Base-by-base conservation (phyloP, 2,888 invertebrate species). In the Anoncus sp. region DNA sequence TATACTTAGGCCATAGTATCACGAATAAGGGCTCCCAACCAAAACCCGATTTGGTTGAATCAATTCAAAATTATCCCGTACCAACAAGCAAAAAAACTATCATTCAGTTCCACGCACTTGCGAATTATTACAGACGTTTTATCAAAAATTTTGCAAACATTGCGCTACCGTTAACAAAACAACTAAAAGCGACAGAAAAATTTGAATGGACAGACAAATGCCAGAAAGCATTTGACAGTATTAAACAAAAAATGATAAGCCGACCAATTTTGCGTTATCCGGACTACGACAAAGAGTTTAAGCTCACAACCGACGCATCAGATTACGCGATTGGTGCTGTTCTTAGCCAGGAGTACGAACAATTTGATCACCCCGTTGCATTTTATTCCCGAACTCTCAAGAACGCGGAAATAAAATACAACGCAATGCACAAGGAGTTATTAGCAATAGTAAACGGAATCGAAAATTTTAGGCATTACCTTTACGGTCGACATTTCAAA, bases 361-460 rank as follows among this genome's bases (percentile, higher is more conserved):
- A 86, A 70, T 59, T 81, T n/a, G 79, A 83, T 73, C 76, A 82
- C 53, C 87, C 86, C 3, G 79, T 89, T 14, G 85, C 85, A 27
- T 89, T 85, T 62, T 81, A 87, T 7, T 88, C 87, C 16, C 82
- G 87, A 79, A 88, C 85, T 1, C 72, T 84, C 70, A 83, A 73
- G n/a, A 63, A 78, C 62, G 76, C 85, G 0, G 85, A 89, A 83
- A 63, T 51, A 38, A 85, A 80, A 43, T 89, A 87, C 67, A 83
- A 85, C 0, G 83, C 85, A 1, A 88, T 89, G 27, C 89, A 90
- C 76, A 90, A 88, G 66, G 89, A 91, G 69, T 47, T 72, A 5
- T 18, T 81, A 12, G 70, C 76, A 40, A 67, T 78, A 3, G 62
- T 76, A 10, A 73, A 63, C 24, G 31, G 62, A 0, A 70, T 79